Conservation (phyloP, 2,113 vertebrate genomes). For the Neotragus pygmaeus region DNA sequence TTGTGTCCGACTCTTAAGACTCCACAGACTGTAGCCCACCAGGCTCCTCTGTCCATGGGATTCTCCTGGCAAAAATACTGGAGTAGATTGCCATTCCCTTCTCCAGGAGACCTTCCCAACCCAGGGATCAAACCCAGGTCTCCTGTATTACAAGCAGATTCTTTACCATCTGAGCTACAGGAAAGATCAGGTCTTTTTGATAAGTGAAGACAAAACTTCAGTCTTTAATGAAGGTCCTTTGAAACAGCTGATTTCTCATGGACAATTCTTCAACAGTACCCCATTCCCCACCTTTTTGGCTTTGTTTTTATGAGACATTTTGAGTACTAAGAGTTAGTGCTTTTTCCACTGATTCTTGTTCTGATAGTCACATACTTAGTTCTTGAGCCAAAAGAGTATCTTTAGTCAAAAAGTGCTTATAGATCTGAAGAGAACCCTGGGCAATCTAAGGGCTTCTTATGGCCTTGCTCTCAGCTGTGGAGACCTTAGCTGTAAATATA, state of each 20-base stretch:
- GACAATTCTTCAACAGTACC: background rate
- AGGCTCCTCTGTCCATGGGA: background rate
- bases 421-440: background rate
- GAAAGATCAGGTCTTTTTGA: background rate
- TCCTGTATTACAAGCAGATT: background rate
- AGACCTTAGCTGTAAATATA: background rate
- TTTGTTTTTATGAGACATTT: constrained; percentile 18
- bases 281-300: background rate
- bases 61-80: background rate
- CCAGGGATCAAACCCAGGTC: background rate
- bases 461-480: background rate
- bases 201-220: background rate
- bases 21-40: background rate
- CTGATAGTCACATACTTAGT: background rate
- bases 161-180: background rate
- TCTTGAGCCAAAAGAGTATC: background rate
- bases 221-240: background rate
- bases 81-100: background rate
- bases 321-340: background rate
- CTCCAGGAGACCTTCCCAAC: background rate
- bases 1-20: rapidly evolving
- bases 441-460: background rate
- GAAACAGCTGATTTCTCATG: background rate
- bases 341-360: background rate
- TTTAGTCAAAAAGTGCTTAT: background rate